These are phyloP conservation scores for Orussus abietinus DNA, from an alignment of 1,140 invertebrate species.

Conservation along the genomic window DNA sequence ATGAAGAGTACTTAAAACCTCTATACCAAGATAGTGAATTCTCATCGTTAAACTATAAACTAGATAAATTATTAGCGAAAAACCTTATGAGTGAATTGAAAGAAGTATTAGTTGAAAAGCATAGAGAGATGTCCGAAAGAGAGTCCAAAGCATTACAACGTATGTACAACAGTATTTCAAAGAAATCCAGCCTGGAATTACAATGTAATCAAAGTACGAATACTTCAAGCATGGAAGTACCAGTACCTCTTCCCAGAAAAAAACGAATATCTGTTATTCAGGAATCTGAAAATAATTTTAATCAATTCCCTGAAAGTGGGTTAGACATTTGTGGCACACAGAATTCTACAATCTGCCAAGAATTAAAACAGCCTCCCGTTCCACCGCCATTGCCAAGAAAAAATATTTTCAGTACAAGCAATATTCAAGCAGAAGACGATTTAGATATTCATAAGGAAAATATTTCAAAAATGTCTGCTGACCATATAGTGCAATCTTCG, in stretches of 20 bases:
- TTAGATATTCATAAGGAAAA: neutral
- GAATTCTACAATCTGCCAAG: too few species aligned
- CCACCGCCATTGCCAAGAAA: slow-evolving; percentile 18
- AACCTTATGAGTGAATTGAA: slow-evolving; percentile 50
- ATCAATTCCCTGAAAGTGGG: neutral
- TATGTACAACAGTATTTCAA: slow-evolving; percentile 27
- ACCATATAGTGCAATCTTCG: slow-evolving; percentile 13
- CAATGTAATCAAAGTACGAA: neutral
- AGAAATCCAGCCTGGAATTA: slow-evolving; percentile 4
- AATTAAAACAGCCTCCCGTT: too few species aligned
- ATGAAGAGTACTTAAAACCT: slow-evolving; percentile 42
- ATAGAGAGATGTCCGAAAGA: slow-evolving; percentile 42
- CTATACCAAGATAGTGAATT: slow-evolving; percentile 29
- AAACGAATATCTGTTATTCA: too few species aligned
- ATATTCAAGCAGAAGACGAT: slow-evolving; percentile 4
- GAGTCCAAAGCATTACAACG: slow-evolving; percentile 41
- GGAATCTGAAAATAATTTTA: neutral
- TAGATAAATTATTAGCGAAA: slow-evolving; percentile 36
- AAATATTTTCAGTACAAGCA: neutral
- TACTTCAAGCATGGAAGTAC: too few species aligned
- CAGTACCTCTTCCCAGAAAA: too few species aligned
- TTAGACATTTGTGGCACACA: too few species aligned
- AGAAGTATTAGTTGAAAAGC: slow-evolving; percentile 45
- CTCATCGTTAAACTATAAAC: slow-evolving; percentile 25
- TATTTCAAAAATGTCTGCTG: slow-evolving; percentile 2